Evolutionary conservation across 2,888 invertebrate species (phyloP), one percentile per base, ranked within the genome.

Genomic region (Ethmia dodecea): DNA sequence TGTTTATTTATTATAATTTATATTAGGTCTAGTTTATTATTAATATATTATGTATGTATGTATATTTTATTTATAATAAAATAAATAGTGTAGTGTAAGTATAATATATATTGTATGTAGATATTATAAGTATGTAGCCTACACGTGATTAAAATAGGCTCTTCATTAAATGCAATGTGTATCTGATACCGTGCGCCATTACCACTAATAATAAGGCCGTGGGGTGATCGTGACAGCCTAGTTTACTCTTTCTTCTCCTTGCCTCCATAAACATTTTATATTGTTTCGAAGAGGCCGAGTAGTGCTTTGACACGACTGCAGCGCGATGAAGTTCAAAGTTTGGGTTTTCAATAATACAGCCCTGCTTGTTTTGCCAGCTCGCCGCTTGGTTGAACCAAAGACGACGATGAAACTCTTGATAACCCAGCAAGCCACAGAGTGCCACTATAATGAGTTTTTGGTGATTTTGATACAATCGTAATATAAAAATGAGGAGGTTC

Each of bases 351-450:
- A 37, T 25, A 1, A 63, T 41, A 16, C 67, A 67, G 1, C 61
- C 65, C 0, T 49, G 31, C 3, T 52, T 38, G 28, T 60, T 52
- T 3, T 61, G 40, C 65, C 65, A 67, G 32, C 55, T 58, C 2
- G 44, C 29, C 3, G 42, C 45, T 36, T 65, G 65, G n/a, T 42
- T 38, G 32, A 51, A 51, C 56, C 55, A 56, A 11, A 49, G 26
- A n/a, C 38, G 40, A 0, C 60, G 49, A 27, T 40, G 35, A 35
- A 60, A 60, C 32, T 60, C 57, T 31, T 54, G 45, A 31, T 55
- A 57, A 1, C 60, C 60, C 14, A 53, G 31, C 24, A 57, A 11
- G 1, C 35, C 39, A 14, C 57, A 60, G 1, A 60, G 40, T 1
- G 50, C 46, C 22, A 56, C 60, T 60, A 37, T 11, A 26, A 22